Conservation (phyloP, 2,797 vertebrate species). For the Melanotaenia maccullochi region DNA sequence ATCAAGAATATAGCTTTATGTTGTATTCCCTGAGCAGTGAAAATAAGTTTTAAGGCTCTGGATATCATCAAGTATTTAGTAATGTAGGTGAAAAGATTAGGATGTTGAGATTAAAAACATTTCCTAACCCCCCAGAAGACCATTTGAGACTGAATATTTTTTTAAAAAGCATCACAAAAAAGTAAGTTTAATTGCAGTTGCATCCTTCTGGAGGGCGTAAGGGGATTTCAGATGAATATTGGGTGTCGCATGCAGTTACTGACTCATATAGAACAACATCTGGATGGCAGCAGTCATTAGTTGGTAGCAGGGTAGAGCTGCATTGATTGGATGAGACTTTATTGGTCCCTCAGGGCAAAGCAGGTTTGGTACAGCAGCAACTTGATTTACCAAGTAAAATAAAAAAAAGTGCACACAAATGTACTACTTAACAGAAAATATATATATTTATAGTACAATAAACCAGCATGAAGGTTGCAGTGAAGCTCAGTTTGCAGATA, state of each 20-base stretch:
- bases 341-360: conserved; percentile 38
- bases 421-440: background rate
- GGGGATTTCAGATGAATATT: conserved; percentile 17
- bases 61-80: conserved; percentile 4
- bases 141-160: background rate
- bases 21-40: background rate
- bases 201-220: conserved; percentile 1
- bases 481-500: background rate
- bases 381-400: conserved; percentile 5
- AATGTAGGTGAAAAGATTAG: background rate
- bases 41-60: background rate
- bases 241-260: conserved; percentile 18
- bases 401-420: conserved; percentile 5
- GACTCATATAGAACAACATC: conserved; percentile 43
- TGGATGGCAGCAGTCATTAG: conserved; percentile 43
- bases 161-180: background rate
- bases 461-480: background rate
- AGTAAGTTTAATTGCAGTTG: background rate
- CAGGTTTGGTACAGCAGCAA: conserved; percentile 41
- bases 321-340: conserved; percentile 41
- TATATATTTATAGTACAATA: background rate
- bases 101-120: background rate
- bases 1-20: background rate
- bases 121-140: no score
- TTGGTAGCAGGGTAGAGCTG: conserved; percentile 10